phyloP scores from a whole-genome alignment of 2,888 invertebrate genomes.

The Ennomos fuscantarius region DNA sequence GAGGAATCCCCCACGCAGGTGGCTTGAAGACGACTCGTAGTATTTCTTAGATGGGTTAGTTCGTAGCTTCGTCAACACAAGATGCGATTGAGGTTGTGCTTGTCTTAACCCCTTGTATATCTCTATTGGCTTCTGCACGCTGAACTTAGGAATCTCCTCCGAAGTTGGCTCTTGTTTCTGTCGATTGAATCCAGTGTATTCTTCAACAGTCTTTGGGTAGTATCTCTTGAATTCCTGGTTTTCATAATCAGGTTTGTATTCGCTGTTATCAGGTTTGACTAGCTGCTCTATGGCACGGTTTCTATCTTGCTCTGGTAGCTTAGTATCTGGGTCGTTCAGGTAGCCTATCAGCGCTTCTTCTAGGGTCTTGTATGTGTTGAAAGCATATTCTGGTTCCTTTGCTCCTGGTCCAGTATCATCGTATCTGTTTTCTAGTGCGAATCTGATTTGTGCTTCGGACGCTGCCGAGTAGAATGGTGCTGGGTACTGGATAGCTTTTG shows the following conservation, averaged over 20 bases:
- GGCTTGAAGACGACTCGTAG: not conserved
- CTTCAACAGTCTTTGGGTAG: slow-evolving; percentile 53
- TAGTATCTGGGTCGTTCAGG: slow-evolving; percentile 72
- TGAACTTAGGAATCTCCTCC: not conserved
- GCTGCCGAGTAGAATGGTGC: slow-evolving; percentile 56
- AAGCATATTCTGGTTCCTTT: slow-evolving; percentile 61
- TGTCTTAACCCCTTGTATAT: slow-evolving; percentile 13
- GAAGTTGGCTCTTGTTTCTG: slow-evolving; percentile 11
- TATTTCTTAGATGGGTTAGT: slow-evolving; percentile 27
- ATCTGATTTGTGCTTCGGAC: slow-evolving; percentile 68
- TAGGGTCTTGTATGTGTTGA: slow-evolving; percentile 65
- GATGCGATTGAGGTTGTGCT: slow-evolving; percentile 14
- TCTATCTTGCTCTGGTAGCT: slow-evolving; percentile 66
- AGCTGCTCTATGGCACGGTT: slow-evolving; percentile 54
- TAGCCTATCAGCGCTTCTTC: slow-evolving; percentile 70
- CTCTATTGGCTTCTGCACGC: not conserved
- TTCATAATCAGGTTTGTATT: slow-evolving; percentile 8
- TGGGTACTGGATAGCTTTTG: slow-evolving; percentile 30
- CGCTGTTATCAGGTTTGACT: slow-evolving; percentile 19
- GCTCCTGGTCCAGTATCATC: slow-evolving; percentile 80
- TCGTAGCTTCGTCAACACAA: slow-evolving; percentile 26
- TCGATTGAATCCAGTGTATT: slow-evolving; percentile 48
- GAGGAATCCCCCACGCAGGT: slow-evolving; percentile 2
- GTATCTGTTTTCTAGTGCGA: slow-evolving; percentile 75
- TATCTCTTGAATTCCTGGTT: slow-evolving; percentile 33